Evolutionary conservation across 2,888 invertebrate species (phyloP).

Genomic region (Trachelus troglodyta): DNA sequence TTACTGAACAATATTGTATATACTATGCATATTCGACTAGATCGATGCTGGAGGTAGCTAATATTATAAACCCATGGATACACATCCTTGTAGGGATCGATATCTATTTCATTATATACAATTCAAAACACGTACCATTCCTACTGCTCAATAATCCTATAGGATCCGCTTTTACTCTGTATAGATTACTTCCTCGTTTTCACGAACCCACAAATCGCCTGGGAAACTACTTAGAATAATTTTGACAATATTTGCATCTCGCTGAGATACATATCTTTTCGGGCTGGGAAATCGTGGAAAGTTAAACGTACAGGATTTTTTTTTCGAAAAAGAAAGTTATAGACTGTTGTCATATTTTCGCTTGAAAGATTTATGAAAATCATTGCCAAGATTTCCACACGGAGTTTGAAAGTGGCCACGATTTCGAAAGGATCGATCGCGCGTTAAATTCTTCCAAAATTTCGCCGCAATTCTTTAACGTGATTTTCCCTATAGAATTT

Average conservation of each 20-base stretch:
- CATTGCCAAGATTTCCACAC: no score
- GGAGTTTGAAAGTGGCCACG: no score
- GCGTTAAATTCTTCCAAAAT: no score
- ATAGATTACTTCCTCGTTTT: neutral
- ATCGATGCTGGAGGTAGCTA: neutral
- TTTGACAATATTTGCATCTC: neutral
- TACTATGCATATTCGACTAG: neutral
- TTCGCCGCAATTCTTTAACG: no score
- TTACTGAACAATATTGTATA: neutral
- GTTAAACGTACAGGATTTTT: neutral
- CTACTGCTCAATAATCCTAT: conserved; percentile 21
- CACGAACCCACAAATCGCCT: neutral
- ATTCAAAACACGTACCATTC: conserved; percentile 20
- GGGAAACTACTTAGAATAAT: neutral
- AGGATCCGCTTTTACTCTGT: neutral
- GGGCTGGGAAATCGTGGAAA: neutral
- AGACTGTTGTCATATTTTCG: no score
- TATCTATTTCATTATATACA: neutral
- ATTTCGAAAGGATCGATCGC: no score
- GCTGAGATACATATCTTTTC: conserved; percentile 5
- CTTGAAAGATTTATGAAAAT: no score
- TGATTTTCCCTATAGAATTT: no score
- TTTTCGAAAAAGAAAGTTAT: neutral
- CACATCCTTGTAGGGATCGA: neutral
- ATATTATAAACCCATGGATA: neutral